These are phyloP conservation scores for Sycophila texana DNA, from an alignment of 2,888 invertebrate genomes.

Conservation along the genomic window DNA sequence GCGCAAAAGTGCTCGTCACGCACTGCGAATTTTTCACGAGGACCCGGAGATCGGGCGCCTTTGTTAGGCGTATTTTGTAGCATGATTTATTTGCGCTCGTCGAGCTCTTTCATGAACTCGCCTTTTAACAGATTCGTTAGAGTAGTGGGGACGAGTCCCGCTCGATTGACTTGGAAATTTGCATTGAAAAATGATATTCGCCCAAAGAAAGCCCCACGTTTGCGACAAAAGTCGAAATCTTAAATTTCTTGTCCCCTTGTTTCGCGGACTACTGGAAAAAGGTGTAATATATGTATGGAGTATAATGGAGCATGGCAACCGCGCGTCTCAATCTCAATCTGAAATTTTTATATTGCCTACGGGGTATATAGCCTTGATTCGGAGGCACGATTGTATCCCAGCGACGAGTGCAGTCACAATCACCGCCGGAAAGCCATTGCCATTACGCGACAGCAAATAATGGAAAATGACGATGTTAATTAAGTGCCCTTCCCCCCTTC, in stretches of 20 bases:
- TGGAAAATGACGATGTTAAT: slow-evolving; percentile 37
- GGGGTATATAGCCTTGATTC: background rate
- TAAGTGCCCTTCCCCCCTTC: slow-evolving; percentile 29
- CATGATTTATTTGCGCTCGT: slow-evolving; percentile 36
- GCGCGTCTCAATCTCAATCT: too few species aligned
- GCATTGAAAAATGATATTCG: background rate
- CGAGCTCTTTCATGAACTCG: background rate
- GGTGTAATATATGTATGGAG: too few species aligned
- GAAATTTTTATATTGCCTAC: too few species aligned
- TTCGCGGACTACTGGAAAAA: too few species aligned
- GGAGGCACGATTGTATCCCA: background rate
- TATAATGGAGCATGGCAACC: too few species aligned
- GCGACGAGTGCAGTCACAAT: slow-evolving; percentile 6
- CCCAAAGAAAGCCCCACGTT: too few species aligned
- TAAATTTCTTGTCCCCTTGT: too few species aligned
- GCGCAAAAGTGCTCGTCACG: slow-evolving; percentile 46
- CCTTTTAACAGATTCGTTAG: background rate
- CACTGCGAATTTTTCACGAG: slow-evolving; percentile 42
- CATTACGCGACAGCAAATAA: slow-evolving; percentile 43
- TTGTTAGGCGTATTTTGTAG: slow-evolving; percentile 6
- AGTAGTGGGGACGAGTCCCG: background rate
- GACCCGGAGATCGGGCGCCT: background rate
- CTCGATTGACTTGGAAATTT: slow-evolving; percentile 20
- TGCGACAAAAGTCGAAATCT: too few species aligned
- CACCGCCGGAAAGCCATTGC: slow-evolving; percentile 31